Conservation (phyloP, 1,140 invertebrate species). For the Drosophila sturtevanti region DNA sequence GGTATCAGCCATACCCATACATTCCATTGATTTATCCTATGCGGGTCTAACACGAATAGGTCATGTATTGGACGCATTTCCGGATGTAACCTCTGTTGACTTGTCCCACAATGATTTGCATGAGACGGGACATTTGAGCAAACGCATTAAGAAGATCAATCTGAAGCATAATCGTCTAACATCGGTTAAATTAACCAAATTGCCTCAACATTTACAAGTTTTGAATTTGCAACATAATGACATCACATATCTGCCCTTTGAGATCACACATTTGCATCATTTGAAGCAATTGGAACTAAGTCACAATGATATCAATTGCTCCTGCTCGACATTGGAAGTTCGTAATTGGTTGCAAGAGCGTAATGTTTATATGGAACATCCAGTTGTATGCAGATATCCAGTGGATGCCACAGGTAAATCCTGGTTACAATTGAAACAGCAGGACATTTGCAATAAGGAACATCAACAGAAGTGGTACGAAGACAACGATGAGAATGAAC, state of each 20-base stretch:
- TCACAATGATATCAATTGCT: conserved; percentile 85
- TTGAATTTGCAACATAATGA: conserved; percentile 86
- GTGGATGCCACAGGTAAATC: conserved; percentile 83
- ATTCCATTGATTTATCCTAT: conserved; percentile 85
- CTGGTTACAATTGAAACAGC: conserved; percentile 85
- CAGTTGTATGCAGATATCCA: conserved; percentile 84
- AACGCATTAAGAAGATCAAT: conserved; percentile 85
- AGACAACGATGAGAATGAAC: conserved; percentile 81
- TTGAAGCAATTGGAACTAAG: conserved; percentile 85
- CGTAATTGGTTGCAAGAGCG: conserved; percentile 84
- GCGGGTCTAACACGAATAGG: conserved; percentile 84
- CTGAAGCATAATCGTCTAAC: conserved; percentile 85
- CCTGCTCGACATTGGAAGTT: conserved; percentile 85
- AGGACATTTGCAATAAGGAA: conserved; percentile 83
- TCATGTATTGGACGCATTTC: conserved; percentile 84
- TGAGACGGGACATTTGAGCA: conserved; percentile 84
- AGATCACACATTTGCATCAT: conserved; percentile 83
- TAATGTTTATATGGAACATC: conserved; percentile 84
- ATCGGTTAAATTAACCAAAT: conserved; percentile 80
- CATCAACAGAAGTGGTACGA: conserved; percentile 33
- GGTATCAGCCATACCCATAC: conserved; percentile 56
- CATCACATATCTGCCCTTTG: conserved; percentile 84
- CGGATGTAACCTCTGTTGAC: conserved; percentile 85
- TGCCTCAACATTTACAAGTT: conserved; percentile 85
- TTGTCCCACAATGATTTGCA: conserved; percentile 85